Conservation (phyloP, 1,140 invertebrate species). For the Harlomillsia oculata region DNA sequence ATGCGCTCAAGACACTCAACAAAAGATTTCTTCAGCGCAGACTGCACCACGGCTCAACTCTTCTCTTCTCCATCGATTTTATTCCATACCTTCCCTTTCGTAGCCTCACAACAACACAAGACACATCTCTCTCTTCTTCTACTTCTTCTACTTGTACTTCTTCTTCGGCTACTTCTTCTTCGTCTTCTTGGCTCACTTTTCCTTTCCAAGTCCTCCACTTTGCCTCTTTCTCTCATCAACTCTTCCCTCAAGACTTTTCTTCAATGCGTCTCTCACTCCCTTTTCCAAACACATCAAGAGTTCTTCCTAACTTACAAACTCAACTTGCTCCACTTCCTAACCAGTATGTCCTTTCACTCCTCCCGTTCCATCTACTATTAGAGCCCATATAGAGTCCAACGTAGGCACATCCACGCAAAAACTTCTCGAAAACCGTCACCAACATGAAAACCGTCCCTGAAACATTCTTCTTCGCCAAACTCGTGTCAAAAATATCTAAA, state of each 20-base stretch:
- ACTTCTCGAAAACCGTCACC: no score
- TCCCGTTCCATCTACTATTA: background rate
- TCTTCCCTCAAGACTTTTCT: no score
- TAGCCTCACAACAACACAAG: background rate
- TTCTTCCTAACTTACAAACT: no score
- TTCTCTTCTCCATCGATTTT: slow-evolving; percentile 35
- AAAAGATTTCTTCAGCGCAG: slow-evolving; percentile 31
- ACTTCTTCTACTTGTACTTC: background rate
- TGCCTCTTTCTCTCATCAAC: no score
- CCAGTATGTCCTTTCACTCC: background rate
- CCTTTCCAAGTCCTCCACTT: background rate
- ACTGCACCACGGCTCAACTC: slow-evolving; percentile 19
- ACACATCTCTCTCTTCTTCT: background rate
- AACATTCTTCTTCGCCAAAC: no score
- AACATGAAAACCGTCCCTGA: no score
- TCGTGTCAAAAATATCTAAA: no score
- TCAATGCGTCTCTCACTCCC: no score
- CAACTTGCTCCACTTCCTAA: no score
- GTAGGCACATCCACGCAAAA: no score
- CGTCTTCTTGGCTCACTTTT: background rate
- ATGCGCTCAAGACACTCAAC: slow-evolving; percentile 33
- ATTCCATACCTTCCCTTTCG: slow-evolving; percentile 11
- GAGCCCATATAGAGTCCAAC: no score
- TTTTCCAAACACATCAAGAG: no score
- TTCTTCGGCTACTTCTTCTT: background rate